Evolutionary conservation across 2,113 vertebrate genomes (phyloP), one percentile per base, ranked within the genome.

Genomic region (Anhinga anhinga): DNA sequence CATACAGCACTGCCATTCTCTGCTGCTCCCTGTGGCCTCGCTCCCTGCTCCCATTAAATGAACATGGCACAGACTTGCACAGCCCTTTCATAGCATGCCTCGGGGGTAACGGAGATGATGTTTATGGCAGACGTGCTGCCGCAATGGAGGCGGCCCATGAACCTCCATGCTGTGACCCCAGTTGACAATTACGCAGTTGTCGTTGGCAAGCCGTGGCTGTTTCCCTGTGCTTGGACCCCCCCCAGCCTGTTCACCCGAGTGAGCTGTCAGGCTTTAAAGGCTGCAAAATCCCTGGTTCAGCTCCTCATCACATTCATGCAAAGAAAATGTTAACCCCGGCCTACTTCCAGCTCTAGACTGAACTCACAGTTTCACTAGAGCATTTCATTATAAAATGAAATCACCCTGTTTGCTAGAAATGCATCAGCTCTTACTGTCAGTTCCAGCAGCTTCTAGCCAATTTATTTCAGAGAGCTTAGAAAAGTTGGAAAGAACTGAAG

Each of bases 401-500:
- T 95, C 78, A 93, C 59, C 30, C 86, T 10, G 42, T 5, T 80
- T 40, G 86, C 78, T 95, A 74, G 70, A 80, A 94, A 80, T 5
- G 21, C 49, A 17, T 34, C 91, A 72, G 86, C 73, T 61, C 71
- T 62, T 38, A 12, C 52, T 80, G 84, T 58, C 63, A 38, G 73
- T 65, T 82, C 95, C 94, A 59, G 91, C 76, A 86, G 80, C 56
- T 91, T 21, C 95, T 42, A 44, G 95, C 93, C 89, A 85, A 83
- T 92, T 95, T 91, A 25, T 93, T 93, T 88, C 82, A 52, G 66
- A 62, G 61, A 45, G 49, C 89, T 91, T 6, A 50, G 73, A 82
- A 73, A 93, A 93, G 62, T 25, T 97, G 97, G 96, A 97, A 89
- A 79, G 82, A 74, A 58, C 38, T 91, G 70, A 80, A 82, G 94